Evolutionary conservation across 2,888 invertebrate species (phyloP).

Genomic region (Amiota minor): DNA sequence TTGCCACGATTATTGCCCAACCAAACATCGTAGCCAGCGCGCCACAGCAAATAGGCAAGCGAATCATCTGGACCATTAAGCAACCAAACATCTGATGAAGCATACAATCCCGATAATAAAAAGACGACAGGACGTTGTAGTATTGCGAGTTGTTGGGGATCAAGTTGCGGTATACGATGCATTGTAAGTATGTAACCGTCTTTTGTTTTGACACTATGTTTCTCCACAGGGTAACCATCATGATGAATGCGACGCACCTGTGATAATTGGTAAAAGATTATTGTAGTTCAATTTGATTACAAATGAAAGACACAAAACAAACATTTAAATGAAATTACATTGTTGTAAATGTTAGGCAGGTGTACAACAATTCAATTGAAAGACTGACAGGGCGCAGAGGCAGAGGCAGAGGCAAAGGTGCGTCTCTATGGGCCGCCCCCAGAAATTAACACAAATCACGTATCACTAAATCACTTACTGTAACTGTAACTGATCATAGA

Average conservation of each 20-base stretch:
- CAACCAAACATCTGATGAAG: conserved; percentile 71
- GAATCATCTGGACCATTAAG: conserved; percentile 70
- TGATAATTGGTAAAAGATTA: no score
- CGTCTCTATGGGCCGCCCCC: no score
- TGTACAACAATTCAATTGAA: no score
- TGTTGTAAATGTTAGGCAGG: no score
- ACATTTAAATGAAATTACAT: conserved; percentile 12
- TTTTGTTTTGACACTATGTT: conserved; percentile 77
- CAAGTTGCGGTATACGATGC: conserved; percentile 68
- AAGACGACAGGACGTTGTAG: conserved; percentile 67
- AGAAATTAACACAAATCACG: no score
- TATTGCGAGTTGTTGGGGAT: conserved; percentile 49
- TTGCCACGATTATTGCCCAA: conserved; percentile 71
- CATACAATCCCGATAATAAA: conserved; percentile 69
- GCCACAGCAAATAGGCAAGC: conserved; percentile 69
- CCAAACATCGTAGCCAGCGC: conserved; percentile 72
- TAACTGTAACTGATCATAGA: no score
- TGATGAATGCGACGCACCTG: conserved; percentile 70
- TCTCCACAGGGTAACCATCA: conserved; percentile 73
- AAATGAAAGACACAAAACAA: conserved; percentile 27
- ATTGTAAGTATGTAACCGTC: conserved; percentile 70
- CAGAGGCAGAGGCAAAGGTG: no score
- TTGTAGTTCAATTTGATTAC: background rate
- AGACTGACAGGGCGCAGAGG: conserved; percentile 37
- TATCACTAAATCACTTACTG: no score